These are phyloP conservation scores for Terrapene triunguis DNA, from an alignment of 2,113 vertebrate species.

Conservation along the genomic window DNA sequence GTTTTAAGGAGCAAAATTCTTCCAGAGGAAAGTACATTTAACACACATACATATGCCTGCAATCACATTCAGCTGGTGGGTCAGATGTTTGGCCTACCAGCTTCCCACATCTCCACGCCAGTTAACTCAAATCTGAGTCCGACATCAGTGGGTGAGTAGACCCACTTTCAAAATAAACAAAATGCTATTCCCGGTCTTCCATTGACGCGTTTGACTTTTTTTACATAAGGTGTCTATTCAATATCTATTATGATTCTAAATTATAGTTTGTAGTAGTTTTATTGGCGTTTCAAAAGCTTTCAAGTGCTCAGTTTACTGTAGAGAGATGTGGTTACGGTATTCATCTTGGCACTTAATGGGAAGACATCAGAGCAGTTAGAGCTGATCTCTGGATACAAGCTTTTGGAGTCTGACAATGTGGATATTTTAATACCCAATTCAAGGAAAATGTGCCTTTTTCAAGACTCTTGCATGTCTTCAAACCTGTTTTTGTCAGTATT, in stretches of 20 bases:
- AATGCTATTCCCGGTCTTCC: neutral
- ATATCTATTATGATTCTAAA: slow-evolving; percentile 39
- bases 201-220: neutral
- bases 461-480: slow-evolving; percentile 13
- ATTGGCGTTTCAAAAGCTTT: slow-evolving; percentile 34
- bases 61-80: neutral
- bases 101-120: neutral
- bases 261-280: slow-evolving; percentile 38
- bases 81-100: neutral
- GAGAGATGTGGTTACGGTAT: neutral
- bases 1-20: neutral
- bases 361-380: slow-evolving; percentile 27
- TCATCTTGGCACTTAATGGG: slow-evolving; percentile 30
- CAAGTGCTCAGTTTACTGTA: slow-evolving; percentile 49
- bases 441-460: slow-evolving; percentile 16
- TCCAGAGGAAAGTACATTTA: neutral
- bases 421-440: slow-evolving; percentile 31
- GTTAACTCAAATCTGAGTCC: neutral
- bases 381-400: slow-evolving; percentile 27
- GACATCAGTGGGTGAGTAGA: neutral
- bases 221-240: neutral
- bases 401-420: slow-evolving; percentile 35
- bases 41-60: neutral
- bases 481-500: neutral
- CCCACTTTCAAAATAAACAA: neutral